These are phyloP conservation scores for Emydura subglobosa DNA, from an alignment of 2,113 vertebrate genomes.

Conservation along the genomic window DNA sequence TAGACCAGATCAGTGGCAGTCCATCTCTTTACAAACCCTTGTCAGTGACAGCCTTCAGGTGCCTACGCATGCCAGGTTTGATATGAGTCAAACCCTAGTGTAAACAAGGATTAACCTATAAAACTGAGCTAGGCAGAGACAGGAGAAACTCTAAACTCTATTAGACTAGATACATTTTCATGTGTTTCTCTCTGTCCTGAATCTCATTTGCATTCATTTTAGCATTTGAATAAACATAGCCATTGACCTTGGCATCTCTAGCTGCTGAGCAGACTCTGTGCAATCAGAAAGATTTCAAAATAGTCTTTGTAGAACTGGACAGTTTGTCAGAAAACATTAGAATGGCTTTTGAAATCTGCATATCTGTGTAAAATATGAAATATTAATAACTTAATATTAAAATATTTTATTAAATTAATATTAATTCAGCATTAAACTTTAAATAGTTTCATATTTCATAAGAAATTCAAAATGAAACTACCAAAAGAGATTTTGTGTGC, in stretches of 20 bases:
- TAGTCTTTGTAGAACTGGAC: not conserved
- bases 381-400: conserved; percentile 78
- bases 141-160: conserved; percentile 32
- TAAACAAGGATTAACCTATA: conserved; percentile 73
- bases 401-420: conserved; percentile 81
- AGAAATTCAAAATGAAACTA: conserved; percentile 68
- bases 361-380: conserved; percentile 72
- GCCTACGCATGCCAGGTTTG: conserved; percentile 54
- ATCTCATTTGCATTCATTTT: conserved; percentile 65
- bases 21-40: conserved; percentile 73
- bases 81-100: conserved; percentile 69
- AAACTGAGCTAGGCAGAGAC: conserved; percentile 16
- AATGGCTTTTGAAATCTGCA: conserved; percentile 65
- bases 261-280: not conserved
- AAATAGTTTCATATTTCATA: conserved; percentile 78
- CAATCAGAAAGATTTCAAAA: conserved; percentile 21
- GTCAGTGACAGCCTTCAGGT: conserved; percentile 77
- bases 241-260: not conserved
- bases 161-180: conserved; percentile 65
- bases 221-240: conserved; percentile 61
- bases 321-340: conserved; percentile 64
- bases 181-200: not conserved
- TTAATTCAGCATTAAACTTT: conserved; percentile 79
- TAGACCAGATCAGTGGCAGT: conserved; percentile 65
- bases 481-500: conserved; percentile 53